phyloP scores from a whole-genome alignment of 92 coral and sea anemone species.

The Paramuricea clavata region DNA sequence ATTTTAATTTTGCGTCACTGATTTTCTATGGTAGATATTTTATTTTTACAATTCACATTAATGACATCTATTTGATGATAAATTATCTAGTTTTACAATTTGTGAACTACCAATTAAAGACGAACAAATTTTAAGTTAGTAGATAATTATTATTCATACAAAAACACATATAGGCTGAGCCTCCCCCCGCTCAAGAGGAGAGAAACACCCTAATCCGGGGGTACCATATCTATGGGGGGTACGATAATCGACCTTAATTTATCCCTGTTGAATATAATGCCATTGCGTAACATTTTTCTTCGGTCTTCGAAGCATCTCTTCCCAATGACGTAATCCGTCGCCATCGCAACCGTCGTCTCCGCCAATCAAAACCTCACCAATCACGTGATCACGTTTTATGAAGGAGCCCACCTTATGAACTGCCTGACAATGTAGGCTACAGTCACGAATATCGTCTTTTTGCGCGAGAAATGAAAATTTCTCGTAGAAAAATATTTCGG shows the following conservation, averaged over 20 bases:
- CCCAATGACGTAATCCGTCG: slow-evolving; percentile 37
- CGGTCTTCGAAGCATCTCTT: slow-evolving; percentile 35
- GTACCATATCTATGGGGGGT: too few species aligned
- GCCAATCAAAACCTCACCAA: slow-evolving; percentile 78
- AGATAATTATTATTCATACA: too few species aligned
- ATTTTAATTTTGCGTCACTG: not conserved
- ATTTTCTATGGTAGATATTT: not conserved
- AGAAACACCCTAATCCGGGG: too few species aligned
- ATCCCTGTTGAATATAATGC: slow-evolving; percentile 29
- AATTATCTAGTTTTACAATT: too few species aligned
- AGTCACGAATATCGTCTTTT: slow-evolving; percentile 48
- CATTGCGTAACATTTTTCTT: slow-evolving; percentile 38
- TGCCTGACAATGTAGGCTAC: slow-evolving; percentile 78
- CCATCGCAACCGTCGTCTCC: slow-evolving; percentile 49
- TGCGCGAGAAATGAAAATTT: slow-evolving; percentile 81
- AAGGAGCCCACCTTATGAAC: slow-evolving; percentile 86
- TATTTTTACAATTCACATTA: too few species aligned
- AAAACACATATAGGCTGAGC: too few species aligned
- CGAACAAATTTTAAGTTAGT: too few species aligned
- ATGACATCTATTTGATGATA: too few species aligned
- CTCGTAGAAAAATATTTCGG: slow-evolving; percentile 90
- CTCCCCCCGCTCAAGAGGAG: too few species aligned
- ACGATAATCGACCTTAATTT: not conserved
- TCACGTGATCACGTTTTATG: slow-evolving; percentile 80
- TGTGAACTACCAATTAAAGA: too few species aligned